A percentile compares a stretch with the other conserved stretches of the same genome.
Conservation (phyloP, 2,888 invertebrate genomes). For the Caenorhabditis sinica region DNA sequence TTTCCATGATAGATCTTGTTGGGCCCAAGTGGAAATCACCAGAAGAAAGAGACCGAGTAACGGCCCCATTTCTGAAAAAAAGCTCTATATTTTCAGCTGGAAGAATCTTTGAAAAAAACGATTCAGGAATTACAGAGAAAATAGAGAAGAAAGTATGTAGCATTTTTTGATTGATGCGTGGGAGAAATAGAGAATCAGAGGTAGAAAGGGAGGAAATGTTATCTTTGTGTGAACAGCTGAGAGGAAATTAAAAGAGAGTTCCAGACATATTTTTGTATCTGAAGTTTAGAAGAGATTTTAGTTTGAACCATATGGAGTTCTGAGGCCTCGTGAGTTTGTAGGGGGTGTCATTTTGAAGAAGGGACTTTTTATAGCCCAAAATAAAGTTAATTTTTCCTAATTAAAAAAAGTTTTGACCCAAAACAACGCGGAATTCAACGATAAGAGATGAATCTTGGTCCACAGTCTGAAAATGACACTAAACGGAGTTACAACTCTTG, state of each 20-base stretch:
- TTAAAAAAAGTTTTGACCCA: no score
- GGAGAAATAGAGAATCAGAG: slow-evolving; percentile 4
- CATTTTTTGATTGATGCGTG: slow-evolving; percentile 15
- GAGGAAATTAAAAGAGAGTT: slow-evolving; percentile 1
- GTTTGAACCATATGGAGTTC: neutral
- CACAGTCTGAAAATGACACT: no score
- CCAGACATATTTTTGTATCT: slow-evolving; percentile 19
- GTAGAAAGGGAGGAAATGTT: neutral
- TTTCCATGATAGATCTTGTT: slow-evolving; percentile 69
- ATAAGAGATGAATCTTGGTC: no score
- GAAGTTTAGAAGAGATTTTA: slow-evolving; percentile 4
- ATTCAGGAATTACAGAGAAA: neutral
- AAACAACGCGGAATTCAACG: no score
- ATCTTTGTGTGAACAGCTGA: slow-evolving; percentile 33
- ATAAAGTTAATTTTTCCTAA: no score
- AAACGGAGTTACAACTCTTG: no score
- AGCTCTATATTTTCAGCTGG: neutral
- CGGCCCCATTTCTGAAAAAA: slow-evolving; percentile 45
- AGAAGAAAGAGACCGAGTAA: slow-evolving; percentile 36
- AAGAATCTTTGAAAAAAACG: slow-evolving; percentile 5
- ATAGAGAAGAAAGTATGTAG: neutral
- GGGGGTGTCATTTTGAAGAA: no score
- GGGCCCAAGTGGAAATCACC: slow-evolving; percentile 41
- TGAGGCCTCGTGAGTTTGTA: no score
- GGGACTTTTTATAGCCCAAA: no score